Base-by-base conservation (phyloP, 2,113 vertebrate species). In the Nycticryphes semicollaris region DNA sequence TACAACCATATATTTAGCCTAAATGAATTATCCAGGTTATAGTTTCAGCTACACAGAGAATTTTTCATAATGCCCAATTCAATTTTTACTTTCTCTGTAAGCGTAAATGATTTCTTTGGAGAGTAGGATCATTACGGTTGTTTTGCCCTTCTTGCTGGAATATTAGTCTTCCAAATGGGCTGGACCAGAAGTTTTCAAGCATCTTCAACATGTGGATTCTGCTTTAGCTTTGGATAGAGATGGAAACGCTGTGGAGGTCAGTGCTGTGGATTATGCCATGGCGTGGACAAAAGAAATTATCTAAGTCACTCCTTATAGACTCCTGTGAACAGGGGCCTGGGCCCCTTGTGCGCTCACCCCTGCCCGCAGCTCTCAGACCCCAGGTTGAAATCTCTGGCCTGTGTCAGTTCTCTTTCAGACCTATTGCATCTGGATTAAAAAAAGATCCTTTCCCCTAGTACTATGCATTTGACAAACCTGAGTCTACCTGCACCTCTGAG, bases 1-100 rank as follows among this genome's bases (percentile, higher is more conserved):
- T 96, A 95, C 88, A 79, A 82, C 74, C 48, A 22, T 93, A 89
- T 93, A 96, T 94, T 97, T 97, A 96, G 95, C 67, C 92, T 96
- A 96, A 96, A 94, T 93, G 88, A 97, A 96, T 94, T 90, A 96
- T 68, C 94, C 68, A 64, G 80, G 60, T 93, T 90, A 84, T 86
- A 92, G 80, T 82, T 95, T 87, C 83, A 95, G 76, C 80, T 75
- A 84, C 73, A 87, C 39, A 64, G 92, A 91, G 70, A 78, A 57
- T 95, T 95, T 94, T 95, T 93, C 92, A 83, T 94, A 93, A 94
- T 88, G 84, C 62, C 63, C 67, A 90, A 77, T 96, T 96, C 95
- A 90, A 24, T 95, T 94, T 88, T 89, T 85, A 21, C 74, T 73
- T 84, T 93, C 70, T 79, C 74, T 89, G 79, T 70, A 86, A 89